These are phyloP conservation scores for Melanotaenia duboulayi DNA, from an alignment of 2,113 vertebrate genomes.

Conservation along the genomic window DNA sequence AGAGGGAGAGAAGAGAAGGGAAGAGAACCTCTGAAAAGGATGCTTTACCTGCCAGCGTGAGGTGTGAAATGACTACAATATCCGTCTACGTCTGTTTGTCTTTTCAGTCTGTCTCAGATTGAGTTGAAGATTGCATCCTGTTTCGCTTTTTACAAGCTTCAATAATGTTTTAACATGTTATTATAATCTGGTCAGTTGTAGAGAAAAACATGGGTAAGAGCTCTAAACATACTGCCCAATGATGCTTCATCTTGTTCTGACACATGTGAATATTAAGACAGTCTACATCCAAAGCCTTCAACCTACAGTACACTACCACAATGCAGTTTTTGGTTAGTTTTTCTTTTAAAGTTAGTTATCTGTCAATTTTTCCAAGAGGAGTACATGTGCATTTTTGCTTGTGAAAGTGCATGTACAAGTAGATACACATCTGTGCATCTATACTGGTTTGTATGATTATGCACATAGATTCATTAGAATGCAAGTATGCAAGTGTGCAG, in stretches of 20 bases:
- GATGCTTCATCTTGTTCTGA: slow-evolving; percentile 22
- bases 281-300: slow-evolving; percentile 1
- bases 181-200: slow-evolving; percentile 31
- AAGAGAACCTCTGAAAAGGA: slow-evolving; percentile 23
- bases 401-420: slow-evolving; percentile 1
- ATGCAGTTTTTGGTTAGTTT: slow-evolving; percentile 2
- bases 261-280: slow-evolving; percentile 23
- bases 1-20: slow-evolving; percentile 10
- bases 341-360: slow-evolving; percentile 15
- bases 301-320: slow-evolving; percentile 8
- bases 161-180: slow-evolving; percentile 43
- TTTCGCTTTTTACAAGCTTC: slow-evolving; percentile 12
- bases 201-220: background rate
- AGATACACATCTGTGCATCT: slow-evolving; percentile 21
- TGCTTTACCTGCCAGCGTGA: slow-evolving; percentile 38
- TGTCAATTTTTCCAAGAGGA: slow-evolving; percentile 11
- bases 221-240: slow-evolving; percentile 37
- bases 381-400: slow-evolving; percentile 1
- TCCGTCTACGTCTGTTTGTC: slow-evolving; percentile 28
- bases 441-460: slow-evolving; percentile 63
- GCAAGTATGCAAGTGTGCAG: slow-evolving; percentile 79
- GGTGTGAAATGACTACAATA: slow-evolving; percentile 19
- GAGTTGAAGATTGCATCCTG: background rate
- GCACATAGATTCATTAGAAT: slow-evolving; percentile 77
- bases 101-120: slow-evolving; percentile 21